These are phyloP conservation scores for Colletes collaris DNA, from an alignment of 2,888 invertebrate genomes.

Conservation along the genomic window DNA sequence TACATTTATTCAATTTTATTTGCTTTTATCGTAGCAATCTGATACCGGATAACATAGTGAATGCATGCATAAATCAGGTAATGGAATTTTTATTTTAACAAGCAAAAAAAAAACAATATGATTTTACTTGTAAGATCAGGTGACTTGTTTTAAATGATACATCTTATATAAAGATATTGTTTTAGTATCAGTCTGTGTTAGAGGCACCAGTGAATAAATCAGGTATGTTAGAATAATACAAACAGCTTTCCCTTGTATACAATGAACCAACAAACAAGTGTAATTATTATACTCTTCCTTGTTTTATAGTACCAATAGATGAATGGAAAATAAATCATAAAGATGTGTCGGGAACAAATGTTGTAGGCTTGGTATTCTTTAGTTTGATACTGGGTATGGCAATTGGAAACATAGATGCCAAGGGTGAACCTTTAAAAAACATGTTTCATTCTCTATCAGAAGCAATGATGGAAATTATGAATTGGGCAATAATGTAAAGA, in stretches of 20 bases:
- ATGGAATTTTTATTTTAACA: conserved; percentile 1
- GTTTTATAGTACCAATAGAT: conserved; percentile 60
- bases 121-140: no score
- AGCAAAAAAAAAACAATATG: no score
- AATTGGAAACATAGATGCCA: conserved; percentile 90
- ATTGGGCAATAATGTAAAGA: conserved; percentile 94
- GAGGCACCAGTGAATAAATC: conserved; percentile 79
- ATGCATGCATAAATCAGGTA: conserved; percentile 88
- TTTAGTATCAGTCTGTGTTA: conserved; percentile 86
- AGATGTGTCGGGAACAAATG: conserved; percentile 91
- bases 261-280: background rate
- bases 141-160: no score
- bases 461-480: conserved; percentile 97
- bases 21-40: conserved; percentile 85
- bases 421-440: conserved; percentile 91
- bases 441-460: conserved; percentile 94
- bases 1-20: background rate
- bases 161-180: conserved; percentile 31
- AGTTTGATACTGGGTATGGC: conserved; percentile 94
- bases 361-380: conserved; percentile 92
- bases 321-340: conserved; percentile 89
- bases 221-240: conserved; percentile 57
- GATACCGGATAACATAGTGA: conserved; percentile 94
- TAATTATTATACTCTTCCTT: conserved; percentile 2
- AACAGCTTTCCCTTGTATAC: background rate